Evolutionary conservation across 2,888 invertebrate genomes (phyloP).

Genomic region (Lepidocyrtoides sp.): DNA sequence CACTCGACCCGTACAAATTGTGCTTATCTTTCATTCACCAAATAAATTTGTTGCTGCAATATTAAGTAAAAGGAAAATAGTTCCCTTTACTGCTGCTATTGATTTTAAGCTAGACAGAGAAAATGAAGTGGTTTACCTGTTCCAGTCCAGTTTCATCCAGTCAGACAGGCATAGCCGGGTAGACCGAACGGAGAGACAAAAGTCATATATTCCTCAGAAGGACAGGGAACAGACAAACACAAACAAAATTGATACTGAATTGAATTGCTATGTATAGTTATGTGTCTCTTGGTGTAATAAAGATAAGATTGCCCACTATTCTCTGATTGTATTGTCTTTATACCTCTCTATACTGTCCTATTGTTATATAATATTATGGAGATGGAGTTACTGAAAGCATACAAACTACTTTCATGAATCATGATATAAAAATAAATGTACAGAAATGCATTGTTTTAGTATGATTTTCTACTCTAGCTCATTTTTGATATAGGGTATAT

Average conservation of each 20-base stretch:
- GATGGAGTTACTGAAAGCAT: too few relatives aligned
- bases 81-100: constrained; percentile 16
- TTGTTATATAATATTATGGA: not conserved
- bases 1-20: constrained; percentile 28
- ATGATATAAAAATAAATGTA: too few relatives aligned
- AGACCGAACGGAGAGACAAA: constrained; percentile 40
- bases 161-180: constrained; percentile 4
- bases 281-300: constrained; percentile 68
- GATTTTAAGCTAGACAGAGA: not conserved
- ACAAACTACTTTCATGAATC: too few relatives aligned
- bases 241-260: constrained; percentile 70
- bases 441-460: too few relatives aligned
- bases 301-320: constrained; percentile 65
- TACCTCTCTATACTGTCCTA: too few relatives aligned
- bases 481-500: too few relatives aligned
- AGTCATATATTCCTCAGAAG: constrained; percentile 30
- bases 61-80: not conserved
- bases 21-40: constrained; percentile 59
- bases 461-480: too few relatives aligned
- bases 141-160: not conserved
- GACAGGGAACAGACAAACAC: constrained; percentile 51
- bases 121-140: not conserved
- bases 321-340: not conserved
- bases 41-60: constrained; percentile 39
- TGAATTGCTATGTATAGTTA: constrained; percentile 69